Percentiles rank a stretch among this genome's conserved stretches.
phyloP scores from a whole-genome alignment of 2,888 invertebrate species.

The Leptopilina syphax region DNA sequence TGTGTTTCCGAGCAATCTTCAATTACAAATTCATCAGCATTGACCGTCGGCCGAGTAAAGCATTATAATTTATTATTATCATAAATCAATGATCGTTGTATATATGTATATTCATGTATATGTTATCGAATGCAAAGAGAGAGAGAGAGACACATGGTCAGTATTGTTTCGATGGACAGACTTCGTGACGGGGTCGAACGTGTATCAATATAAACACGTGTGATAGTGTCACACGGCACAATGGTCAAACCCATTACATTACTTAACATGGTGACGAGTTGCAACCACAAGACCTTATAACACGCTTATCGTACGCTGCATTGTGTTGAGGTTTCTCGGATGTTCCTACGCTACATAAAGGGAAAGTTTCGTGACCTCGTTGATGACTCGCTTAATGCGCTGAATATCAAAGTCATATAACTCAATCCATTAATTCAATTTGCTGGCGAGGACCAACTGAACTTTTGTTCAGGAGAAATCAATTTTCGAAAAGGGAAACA shows the following conservation, averaged over 20 bases:
- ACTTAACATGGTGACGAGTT: constrained; percentile 48
- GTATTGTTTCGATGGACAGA: constrained; percentile 43
- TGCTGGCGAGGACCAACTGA: background rate
- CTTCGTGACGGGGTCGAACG: constrained; percentile 51
- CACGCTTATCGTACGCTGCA: constrained; percentile 35
- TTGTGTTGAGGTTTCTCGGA: constrained; percentile 34
- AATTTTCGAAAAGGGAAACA: too few relatives aligned
- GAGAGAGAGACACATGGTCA: constrained; percentile 47
- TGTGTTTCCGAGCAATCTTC: background rate
- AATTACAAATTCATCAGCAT: constrained; percentile 5
- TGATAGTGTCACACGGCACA: constrained; percentile 8
- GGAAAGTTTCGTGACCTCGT: constrained; percentile 36
- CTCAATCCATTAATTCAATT: constrained; percentile 14
- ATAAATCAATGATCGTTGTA: background rate
- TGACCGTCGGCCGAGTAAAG: background rate
- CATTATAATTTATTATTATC: constrained; percentile 7
- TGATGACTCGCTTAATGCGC: background rate
- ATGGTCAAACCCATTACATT: constrained; percentile 8
- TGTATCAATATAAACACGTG: constrained; percentile 55
- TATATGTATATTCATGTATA: too few relatives aligned
- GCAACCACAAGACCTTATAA: constrained; percentile 52
- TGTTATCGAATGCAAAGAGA: constrained; percentile 3
- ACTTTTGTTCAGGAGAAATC: too few relatives aligned
- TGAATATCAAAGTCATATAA: constrained; percentile 26
- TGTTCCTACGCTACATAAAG: constrained; percentile 27